Conservation (phyloP, 2,113 vertebrate genomes). For the Ancistrus triradiatus region DNA sequence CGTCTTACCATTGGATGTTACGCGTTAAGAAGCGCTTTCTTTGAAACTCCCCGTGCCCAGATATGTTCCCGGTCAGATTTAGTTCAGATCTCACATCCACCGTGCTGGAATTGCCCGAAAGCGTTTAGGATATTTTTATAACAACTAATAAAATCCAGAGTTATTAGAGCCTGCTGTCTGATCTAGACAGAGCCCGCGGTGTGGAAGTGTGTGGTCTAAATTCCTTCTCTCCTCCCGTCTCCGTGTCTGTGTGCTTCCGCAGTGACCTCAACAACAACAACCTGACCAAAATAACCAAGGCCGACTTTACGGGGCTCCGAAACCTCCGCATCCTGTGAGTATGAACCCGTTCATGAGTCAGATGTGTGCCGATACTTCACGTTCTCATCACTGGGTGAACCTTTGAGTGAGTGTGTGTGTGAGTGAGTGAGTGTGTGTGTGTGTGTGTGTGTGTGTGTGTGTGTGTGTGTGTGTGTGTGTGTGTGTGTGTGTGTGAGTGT, state of each 20-base stretch:
- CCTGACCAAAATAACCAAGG: constrained; percentile 94
- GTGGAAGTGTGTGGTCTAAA: constrained; percentile 2
- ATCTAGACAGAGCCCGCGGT: constrained; percentile 4
- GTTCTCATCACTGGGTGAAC: too few relatives aligned
- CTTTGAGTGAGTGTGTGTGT: too few relatives aligned
- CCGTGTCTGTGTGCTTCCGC: constrained; percentile 26
- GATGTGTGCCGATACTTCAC: too few relatives aligned
- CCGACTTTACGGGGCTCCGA: constrained; percentile 89
- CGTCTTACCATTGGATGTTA: too few relatives aligned
- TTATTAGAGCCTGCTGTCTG: background rate
- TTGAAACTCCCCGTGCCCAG: too few relatives aligned
- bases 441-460: too few relatives aligned
- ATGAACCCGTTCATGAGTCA: background rate
- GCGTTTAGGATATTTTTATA: background rate
- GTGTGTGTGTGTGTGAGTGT: too few relatives aligned
- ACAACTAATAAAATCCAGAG: background rate
- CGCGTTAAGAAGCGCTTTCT: too few relatives aligned
- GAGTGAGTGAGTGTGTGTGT: too few relatives aligned
- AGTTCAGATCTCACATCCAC: too few relatives aligned
- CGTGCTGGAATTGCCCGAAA: background rate
- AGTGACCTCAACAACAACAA: constrained; percentile 99
- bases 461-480: too few relatives aligned
- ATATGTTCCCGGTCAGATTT: too few relatives aligned
- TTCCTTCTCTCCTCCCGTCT: background rate
- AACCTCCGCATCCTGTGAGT: constrained; percentile 98